A percentile compares a stretch with the other conserved stretches of the same genome.
phyloP scores from a whole-genome alignment of 2,797 vertebrate genomes.

The Knipowitschia caucasica region DNA sequence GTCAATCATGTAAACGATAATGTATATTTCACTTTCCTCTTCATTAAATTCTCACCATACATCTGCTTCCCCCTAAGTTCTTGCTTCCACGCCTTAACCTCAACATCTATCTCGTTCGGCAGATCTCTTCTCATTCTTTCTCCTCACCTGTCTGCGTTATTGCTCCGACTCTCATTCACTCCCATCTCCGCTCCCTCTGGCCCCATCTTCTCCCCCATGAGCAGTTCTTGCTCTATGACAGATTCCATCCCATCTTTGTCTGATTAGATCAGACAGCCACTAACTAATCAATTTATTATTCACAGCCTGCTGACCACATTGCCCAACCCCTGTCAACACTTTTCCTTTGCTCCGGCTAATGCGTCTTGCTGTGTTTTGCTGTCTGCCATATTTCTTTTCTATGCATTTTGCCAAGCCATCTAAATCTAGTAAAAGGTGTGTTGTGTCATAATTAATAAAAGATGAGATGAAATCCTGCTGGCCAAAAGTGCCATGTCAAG shows the following conservation, averaged over 20 bases:
- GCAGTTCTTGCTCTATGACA: slow-evolving; percentile 39
- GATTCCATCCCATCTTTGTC: slow-evolving; percentile 36
- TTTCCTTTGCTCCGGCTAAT: slow-evolving; percentile 33
- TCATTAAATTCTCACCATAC: slow-evolving; percentile 31
- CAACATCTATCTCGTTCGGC: slow-evolving; percentile 17
- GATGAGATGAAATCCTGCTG: slow-evolving; percentile 38
- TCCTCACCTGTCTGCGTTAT: slow-evolving; percentile 13
- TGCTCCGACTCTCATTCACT: slow-evolving; percentile 25
- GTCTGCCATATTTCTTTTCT: slow-evolving; percentile 18
- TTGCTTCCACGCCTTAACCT: slow-evolving; percentile 14
- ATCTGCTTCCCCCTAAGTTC: slow-evolving; percentile 18
- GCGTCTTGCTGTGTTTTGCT: slow-evolving; percentile 8
- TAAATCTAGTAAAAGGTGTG: slow-evolving; percentile 47
- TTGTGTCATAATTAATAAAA: slow-evolving; percentile 61
- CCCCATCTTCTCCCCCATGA: slow-evolving; percentile 20
- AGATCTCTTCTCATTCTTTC: slow-evolving; percentile 26
- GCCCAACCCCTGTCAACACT: slow-evolving; percentile 50
- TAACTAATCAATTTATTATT: slow-evolving; percentile 60
- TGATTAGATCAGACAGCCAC: slow-evolving; percentile 43
- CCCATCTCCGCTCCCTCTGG: slow-evolving; percentile 11
- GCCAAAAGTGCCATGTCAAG: slow-evolving; percentile 30
- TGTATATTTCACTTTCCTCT: slow-evolving; percentile 2
- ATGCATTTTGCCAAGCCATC: slow-evolving; percentile 31
- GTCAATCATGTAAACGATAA: no score
- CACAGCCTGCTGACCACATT: slow-evolving; percentile 34